Conservation (phyloP, 2,888 invertebrate genomes). For the Mythimna impura region DNA sequence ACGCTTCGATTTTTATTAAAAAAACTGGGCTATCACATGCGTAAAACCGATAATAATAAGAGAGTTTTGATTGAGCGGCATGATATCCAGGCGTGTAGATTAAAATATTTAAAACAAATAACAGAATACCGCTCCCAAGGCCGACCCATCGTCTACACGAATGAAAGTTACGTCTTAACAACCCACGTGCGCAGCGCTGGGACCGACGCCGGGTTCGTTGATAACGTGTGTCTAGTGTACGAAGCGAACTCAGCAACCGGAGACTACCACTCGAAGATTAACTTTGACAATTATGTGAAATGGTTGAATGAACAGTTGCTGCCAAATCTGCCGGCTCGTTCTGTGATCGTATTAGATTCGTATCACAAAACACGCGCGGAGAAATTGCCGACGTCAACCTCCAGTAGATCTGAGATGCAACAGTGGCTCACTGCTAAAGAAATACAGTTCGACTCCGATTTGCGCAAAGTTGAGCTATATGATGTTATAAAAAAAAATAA, state of each 20-base stretch:
- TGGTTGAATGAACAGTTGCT: constrained; percentile 6
- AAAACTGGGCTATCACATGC: constrained; percentile 4
- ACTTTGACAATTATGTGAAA: constrained; percentile 1
- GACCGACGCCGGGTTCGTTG: neutral
- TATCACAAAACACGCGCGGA: neutral
- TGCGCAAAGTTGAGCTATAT: neutral
- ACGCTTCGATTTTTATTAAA: neutral
- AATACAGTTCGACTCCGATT: neutral
- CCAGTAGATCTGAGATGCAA: neutral
- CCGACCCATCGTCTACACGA: neutral
- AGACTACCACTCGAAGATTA: constrained; percentile 2
- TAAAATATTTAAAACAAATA: neutral
- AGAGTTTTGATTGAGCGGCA: neutral
- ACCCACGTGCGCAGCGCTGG: neutral
- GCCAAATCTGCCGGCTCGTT: neutral
- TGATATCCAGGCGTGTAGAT: neutral
- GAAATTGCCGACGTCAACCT: neutral
- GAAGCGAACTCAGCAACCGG: neutral
- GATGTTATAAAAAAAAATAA: neutral
- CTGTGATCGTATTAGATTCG: neutral
- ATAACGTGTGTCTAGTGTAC: neutral
- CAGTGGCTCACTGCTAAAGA: neutral
- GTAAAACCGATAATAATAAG: neutral
- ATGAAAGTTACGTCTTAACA: neutral
- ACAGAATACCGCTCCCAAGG: neutral